phyloP scores from a whole-genome alignment of 2,797 vertebrate genomes.

The Kryptopterus vitreolus region DNA sequence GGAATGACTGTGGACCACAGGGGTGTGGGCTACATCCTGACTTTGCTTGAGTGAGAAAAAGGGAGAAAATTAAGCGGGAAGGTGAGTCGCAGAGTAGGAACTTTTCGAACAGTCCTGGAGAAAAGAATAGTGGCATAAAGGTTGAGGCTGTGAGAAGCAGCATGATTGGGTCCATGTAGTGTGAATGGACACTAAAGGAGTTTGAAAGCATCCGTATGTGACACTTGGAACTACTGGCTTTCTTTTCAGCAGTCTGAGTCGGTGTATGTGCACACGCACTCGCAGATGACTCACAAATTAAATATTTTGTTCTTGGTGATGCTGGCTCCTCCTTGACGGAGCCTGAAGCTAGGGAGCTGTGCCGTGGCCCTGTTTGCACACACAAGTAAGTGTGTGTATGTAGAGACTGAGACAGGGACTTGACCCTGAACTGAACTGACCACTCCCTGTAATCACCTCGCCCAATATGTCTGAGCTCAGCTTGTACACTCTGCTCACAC shows the following conservation, averaged over 20 bases:
- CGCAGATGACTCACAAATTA: slow-evolving; percentile 78
- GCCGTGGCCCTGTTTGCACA: slow-evolving; percentile 22
- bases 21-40: slow-evolving; percentile 75
- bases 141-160: background rate
- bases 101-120: background rate
- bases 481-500: slow-evolving; percentile 24
- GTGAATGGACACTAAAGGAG: slow-evolving; percentile 7
- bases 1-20: slow-evolving; percentile 62
- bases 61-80: slow-evolving; percentile 25
- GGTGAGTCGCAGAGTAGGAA: slow-evolving; percentile 22
- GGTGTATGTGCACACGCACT: slow-evolving; percentile 32
- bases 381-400: slow-evolving; percentile 12
- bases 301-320: slow-evolving; percentile 75
- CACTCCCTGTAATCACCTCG: slow-evolving; percentile 49
- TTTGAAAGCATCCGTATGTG: slow-evolving; percentile 2
- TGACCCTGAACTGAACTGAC: slow-evolving; percentile 50
- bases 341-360: slow-evolving; percentile 59
- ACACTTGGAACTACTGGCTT: background rate
- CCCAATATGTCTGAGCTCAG: slow-evolving; percentile 18
- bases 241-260: slow-evolving; percentile 36
- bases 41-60: slow-evolving; percentile 53
- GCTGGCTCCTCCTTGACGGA: slow-evolving; percentile 65
- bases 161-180: slow-evolving; percentile 9
- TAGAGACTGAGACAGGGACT: slow-evolving; percentile 18
- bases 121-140: slow-evolving; percentile 15